phyloP scores from a whole-genome alignment of 1,140 invertebrate species.

The Ectropis grisescens region DNA sequence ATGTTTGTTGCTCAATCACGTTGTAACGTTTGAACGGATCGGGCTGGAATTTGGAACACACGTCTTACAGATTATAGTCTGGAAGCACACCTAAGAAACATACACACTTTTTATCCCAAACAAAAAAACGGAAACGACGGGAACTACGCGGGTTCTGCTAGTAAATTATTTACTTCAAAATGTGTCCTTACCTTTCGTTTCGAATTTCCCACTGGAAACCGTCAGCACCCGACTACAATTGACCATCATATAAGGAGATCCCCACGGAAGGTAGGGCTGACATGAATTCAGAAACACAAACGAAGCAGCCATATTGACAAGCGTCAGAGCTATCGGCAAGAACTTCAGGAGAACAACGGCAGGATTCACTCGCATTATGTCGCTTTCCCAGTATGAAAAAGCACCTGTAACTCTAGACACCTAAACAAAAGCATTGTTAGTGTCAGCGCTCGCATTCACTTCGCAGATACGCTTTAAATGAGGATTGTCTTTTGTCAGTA shows the following conservation, averaged over 20 bases:
- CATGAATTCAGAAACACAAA: slow-evolving; percentile 39
- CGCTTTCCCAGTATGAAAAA: slow-evolving; percentile 43
- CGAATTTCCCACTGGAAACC: slow-evolving; percentile 14
- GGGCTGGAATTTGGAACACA: too few relatives aligned
- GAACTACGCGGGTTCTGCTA: too few relatives aligned
- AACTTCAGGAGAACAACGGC: slow-evolving; percentile 42
- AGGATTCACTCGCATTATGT: slow-evolving; percentile 49
- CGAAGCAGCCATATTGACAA: slow-evolving; percentile 40
- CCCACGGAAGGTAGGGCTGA: slow-evolving; percentile 13
- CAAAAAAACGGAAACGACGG: too few relatives aligned
- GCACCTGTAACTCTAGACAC: slow-evolving; percentile 44
- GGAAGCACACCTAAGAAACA: too few relatives aligned
- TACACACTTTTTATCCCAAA: too few relatives aligned
- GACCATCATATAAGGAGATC: slow-evolving; percentile 20
- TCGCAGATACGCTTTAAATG: too few relatives aligned
- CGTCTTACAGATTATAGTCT: too few relatives aligned
- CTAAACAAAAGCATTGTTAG: slow-evolving; percentile 16
- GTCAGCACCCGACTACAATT: slow-evolving; percentile 30
- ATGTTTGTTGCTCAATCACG: too few relatives aligned
- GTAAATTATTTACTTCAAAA: too few relatives aligned
- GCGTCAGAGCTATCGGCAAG: slow-evolving; percentile 35
- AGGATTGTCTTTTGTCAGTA: too few relatives aligned
- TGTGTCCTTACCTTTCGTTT: slow-evolving; percentile 32
- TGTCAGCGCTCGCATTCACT: too few relatives aligned
- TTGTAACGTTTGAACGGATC: too few relatives aligned